Evolutionary conservation across 2,888 invertebrate genomes (phyloP).

Genomic region (Athrips mouffetella): DNA sequence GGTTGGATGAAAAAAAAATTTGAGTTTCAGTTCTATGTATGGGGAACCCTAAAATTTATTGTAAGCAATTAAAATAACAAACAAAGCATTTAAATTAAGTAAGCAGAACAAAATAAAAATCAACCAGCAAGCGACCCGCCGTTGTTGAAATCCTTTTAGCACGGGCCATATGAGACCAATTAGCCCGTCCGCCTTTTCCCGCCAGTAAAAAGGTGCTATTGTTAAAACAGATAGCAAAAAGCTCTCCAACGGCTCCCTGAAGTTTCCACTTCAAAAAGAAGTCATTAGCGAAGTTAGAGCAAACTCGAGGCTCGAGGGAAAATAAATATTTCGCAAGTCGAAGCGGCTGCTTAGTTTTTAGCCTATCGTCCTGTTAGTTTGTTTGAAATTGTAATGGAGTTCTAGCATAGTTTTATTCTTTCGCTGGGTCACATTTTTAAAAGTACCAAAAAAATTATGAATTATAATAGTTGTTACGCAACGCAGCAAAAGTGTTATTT

Average conservation of each 20-base stretch:
- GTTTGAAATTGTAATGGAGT: no score
- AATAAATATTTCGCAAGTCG: slow-evolving; percentile 63
- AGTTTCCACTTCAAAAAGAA: slow-evolving; percentile 66
- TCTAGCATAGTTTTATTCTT: not conserved
- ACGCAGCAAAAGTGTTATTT: no score
- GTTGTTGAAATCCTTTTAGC: slow-evolving; percentile 24
- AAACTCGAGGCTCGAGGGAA: slow-evolving; percentile 56
- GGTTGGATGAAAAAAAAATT: no score
- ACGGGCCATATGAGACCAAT: slow-evolving; percentile 34
- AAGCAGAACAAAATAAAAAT: no score
- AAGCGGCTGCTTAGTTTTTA: slow-evolving; percentile 5
- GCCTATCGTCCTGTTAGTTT: not conserved
- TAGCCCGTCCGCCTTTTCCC: slow-evolving; percentile 21
- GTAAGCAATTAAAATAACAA: no score
- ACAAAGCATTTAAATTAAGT: no score
- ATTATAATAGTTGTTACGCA: no score
- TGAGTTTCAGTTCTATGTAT: no score
- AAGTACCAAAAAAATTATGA: no score
- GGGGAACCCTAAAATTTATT: no score
- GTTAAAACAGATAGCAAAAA: slow-evolving; percentile 62
- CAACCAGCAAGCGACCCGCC: no score
- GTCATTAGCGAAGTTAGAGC: slow-evolving; percentile 67
- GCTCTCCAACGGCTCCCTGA: slow-evolving; percentile 54
- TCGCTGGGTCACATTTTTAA: no score
- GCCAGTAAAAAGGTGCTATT: slow-evolving; percentile 54